Evolutionary conservation across 2,888 invertebrate species (phyloP), one percentile per base, ranked within the genome.

Genomic region (Acanthoscelides obtectus): DNA sequence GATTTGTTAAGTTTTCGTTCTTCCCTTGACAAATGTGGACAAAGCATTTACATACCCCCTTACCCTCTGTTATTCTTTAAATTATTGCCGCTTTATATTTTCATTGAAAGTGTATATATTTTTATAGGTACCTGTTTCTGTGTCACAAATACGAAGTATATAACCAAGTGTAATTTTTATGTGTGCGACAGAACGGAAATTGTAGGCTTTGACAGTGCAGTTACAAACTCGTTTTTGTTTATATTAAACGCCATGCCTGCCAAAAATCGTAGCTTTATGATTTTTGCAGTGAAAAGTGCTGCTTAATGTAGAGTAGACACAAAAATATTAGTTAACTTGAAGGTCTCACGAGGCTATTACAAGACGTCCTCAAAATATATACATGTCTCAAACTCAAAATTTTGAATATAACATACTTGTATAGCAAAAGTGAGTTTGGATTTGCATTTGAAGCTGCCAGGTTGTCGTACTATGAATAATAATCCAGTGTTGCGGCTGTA

Each of bases 81-180:
- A 45, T 75, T 71, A 71, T 71, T 72, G 45, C 22, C 68, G 68
- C 69, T 74, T 75, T 67, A 72, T 76, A 74, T 65, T 45, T 45
- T 45, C 6, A 45, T 45, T 45, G 1, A 45, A 45, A 45, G 66
- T 81, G 80, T 82, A 81, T 80, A 81, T 81, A 81, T 82, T 84
- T 83, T 84, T 83, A 84, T 84, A 84, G 84, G 84, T 85, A 85
- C 84, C 84, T 85, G 84, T 84, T 77, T 84, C 82, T 84, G 82
- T 82, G 82, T 82, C 80, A 79, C 80, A 80, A 80, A 81, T 80
- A 80, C 80, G 80, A 79, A 82, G 80, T 81, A 80, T 82, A 82
- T 78, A 80, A 80, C 81, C 81, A 81, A 79, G 81, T 83, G 82
- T 82, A 81, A 80, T 80, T 80, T 77, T 75, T 78, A 75, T 71